Conservation (phyloP, 2,113 vertebrate genomes). For the Bubo blakistoni region DNA sequence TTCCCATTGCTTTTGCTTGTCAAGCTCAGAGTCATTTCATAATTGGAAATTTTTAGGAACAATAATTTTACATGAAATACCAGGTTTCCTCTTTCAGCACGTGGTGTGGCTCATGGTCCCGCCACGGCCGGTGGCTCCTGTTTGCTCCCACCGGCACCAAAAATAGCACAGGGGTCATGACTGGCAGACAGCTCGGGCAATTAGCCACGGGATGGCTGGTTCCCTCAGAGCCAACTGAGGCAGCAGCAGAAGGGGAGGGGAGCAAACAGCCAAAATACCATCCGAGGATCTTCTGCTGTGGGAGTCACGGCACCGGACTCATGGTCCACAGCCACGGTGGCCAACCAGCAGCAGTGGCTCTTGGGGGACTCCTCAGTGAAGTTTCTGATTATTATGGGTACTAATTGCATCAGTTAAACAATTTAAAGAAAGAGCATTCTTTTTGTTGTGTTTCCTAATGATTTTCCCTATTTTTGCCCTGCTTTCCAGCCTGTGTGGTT, state of each 20-base stretch:
- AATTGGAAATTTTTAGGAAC: slow-evolving; percentile 43
- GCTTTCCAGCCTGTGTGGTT: not conserved
- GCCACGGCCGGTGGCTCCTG: not conserved
- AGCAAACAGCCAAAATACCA: not conserved
- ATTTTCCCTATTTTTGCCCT: not conserved
- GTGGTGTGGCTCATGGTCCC: not conserved
- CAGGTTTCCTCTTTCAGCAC: not conserved
- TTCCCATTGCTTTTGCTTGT: not conserved
- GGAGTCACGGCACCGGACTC: rapidly evolving
- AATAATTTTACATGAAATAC: not conserved
- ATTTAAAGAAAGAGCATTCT: not conserved
- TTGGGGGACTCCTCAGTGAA: not conserved
- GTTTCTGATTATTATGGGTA: not conserved
- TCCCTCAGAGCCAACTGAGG: not conserved
- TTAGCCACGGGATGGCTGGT: not conserved
- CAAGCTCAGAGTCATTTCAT: not conserved
- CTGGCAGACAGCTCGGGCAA: not conserved
- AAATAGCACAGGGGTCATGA: rapidly evolving
- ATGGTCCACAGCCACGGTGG: too few relatives aligned
- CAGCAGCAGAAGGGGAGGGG: not conserved
- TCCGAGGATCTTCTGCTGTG: not conserved
- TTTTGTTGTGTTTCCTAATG: not conserved
- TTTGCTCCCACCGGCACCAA: not conserved
- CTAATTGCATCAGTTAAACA: not conserved
- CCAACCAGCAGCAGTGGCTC: not conserved